Percentiles rank a stretch among this genome's conserved stretches.
Conservation (phyloP, 2,797 vertebrate species). For the Benthosema pterotum region DNA sequence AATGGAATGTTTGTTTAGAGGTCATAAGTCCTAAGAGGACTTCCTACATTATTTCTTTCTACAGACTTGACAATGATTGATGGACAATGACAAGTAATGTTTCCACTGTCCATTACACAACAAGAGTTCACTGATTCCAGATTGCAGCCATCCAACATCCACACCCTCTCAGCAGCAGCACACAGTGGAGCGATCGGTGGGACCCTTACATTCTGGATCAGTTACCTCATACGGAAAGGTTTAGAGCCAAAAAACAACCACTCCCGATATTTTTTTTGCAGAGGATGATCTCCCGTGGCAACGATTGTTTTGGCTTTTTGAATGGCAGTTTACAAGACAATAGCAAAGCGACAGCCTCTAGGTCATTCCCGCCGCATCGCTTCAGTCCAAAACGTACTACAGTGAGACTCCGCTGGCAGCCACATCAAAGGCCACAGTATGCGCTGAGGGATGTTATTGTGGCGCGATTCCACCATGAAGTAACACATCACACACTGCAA, state of each 20-base stretch:
- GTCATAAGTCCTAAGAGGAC: background rate
- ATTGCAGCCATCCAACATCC: constrained; percentile 25
- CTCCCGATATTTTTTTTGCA: constrained; percentile 64
- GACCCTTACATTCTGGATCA: constrained; percentile 37
- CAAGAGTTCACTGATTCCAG: constrained; percentile 20
- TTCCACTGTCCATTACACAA: background rate
- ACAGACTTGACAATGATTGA: constrained; percentile 7
- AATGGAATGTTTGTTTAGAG: too few relatives aligned
- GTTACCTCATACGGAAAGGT: constrained; percentile 59
- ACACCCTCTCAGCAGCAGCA: constrained; percentile 22
- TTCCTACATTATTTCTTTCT: too few relatives aligned
- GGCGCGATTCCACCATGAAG: constrained; percentile 51
- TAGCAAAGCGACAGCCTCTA: constrained; percentile 54
- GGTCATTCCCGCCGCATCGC: constrained; percentile 53
- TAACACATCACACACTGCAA: constrained; percentile 56
- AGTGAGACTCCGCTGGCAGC: constrained; percentile 65
- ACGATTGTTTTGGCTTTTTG: constrained; percentile 71
- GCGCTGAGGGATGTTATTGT: constrained; percentile 34
- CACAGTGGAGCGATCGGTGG: constrained; percentile 21
- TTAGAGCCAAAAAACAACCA: constrained; percentile 50
- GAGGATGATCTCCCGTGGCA: constrained; percentile 63
- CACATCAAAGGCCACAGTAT: constrained; percentile 65
- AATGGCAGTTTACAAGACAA: constrained; percentile 67
- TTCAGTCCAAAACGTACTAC: constrained; percentile 67
- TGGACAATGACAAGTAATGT: background rate